These are phyloP conservation scores for Nysson spinosus DNA, from an alignment of 2,888 invertebrate genomes.

Conservation along the genomic window DNA sequence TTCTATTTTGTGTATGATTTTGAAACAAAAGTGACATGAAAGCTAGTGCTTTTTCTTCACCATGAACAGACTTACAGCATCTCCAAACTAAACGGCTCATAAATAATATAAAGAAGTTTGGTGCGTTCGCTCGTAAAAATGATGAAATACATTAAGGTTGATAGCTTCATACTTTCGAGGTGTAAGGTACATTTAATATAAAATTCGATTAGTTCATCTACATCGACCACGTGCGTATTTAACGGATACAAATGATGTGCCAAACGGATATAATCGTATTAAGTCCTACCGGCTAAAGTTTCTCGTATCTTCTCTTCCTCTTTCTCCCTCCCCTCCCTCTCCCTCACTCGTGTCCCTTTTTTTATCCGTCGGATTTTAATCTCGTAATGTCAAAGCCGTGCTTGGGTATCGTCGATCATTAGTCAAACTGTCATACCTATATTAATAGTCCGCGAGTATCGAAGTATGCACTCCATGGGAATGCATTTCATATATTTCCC, in stretches of 20 bases:
- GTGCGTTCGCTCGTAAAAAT: no score
- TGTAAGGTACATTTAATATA: no score
- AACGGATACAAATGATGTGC: slow-evolving; percentile 70
- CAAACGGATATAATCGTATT: slow-evolving; percentile 63
- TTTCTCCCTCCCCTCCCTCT: slow-evolving; percentile 22
- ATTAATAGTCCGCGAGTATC: slow-evolving; percentile 75
- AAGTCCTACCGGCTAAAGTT: slow-evolving; percentile 50
- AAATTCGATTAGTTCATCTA: slow-evolving; percentile 23
- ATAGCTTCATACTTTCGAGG: background rate
- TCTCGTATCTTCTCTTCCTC: slow-evolving; percentile 18
- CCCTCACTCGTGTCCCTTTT: slow-evolving; percentile 20
- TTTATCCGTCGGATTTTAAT: slow-evolving; percentile 73
- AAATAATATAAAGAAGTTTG: no score
- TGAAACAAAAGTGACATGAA: no score
- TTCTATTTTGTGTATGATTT: no score
- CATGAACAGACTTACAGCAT: no score
- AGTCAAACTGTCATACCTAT: slow-evolving; percentile 77
- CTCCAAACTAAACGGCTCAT: no score
- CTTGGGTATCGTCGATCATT: slow-evolving; percentile 72
- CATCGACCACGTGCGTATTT: slow-evolving; percentile 26
- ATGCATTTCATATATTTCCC: slow-evolving; percentile 76
- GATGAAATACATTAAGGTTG: background rate
- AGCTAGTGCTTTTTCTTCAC: no score
- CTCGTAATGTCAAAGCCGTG: slow-evolving; percentile 76
- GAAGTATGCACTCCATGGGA: slow-evolving; percentile 72